Evolutionary conservation across 2,797 vertebrate species (phyloP), one percentile per base, ranked within the genome.

Genomic region (Gallinago solitaria): DNA sequence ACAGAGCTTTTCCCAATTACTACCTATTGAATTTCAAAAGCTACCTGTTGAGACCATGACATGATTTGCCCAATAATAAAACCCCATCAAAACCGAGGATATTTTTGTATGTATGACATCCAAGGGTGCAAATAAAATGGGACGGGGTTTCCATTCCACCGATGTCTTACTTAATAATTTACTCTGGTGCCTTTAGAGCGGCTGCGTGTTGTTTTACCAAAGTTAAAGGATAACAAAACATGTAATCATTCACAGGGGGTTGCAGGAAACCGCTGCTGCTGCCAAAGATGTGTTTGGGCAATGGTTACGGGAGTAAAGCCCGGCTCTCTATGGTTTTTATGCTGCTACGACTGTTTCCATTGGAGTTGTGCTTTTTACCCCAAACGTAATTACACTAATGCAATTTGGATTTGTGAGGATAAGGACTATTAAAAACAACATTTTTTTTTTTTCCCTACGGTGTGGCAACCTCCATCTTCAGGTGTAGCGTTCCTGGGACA

Each of bases 181-280:
- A 95, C 94, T 39, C 2, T 0, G 1, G 32, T 33, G 76, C 85
- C 28, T 57, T 54, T 21, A 67, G 61, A 64, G 85, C 83, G 70
- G 9, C 64, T 59, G 2, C 17, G 13, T 3, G 4, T 74, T 88
- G 89, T 64, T 92, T 65, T 50, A 18, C 79, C 19, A 2, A 32
- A 83, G 96, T 95, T 95, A 95, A 96, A 95, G 68, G 61, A n/a
- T 94, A 83, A 96, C 94, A 47, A 28, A 93, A 17, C 37, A 2
- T 4, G 3, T 74, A 64, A 83, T 87, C 33, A 85, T 85, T 95
- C 39, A 85, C 91, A 60, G 60, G 9, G 76, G 43, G 60, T 24
- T 51, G 87, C 60, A 8, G 48, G 76, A 70, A 86, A 28, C 64
- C 1, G 16, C 84, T 32, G 81, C 37, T 73, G 24, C 64, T 59